These are phyloP conservation scores for Lethrus apterus DNA, from an alignment of 1,140 invertebrate genomes.

Conservation along the genomic window DNA sequence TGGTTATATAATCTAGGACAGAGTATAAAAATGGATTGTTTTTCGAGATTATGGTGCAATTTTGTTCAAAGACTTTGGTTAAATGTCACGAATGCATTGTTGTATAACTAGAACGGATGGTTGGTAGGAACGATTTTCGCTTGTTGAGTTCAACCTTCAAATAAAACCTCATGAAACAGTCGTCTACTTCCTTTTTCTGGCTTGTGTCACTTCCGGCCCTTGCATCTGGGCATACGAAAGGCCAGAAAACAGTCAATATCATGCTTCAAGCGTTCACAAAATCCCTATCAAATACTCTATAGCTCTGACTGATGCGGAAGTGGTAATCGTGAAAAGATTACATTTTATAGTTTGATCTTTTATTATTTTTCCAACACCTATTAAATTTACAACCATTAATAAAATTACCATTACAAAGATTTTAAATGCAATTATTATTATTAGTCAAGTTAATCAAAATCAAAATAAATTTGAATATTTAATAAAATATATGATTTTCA, in stretches of 20 bases:
- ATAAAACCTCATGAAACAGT: conserved; percentile 29
- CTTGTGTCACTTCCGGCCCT: conserved; percentile 25
- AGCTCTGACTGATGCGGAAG: too few species aligned
- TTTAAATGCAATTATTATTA: too few species aligned
- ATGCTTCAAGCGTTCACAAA: conserved; percentile 16
- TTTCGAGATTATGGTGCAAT: conserved; percentile 26
- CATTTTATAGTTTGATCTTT: conserved; percentile 8
- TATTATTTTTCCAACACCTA: neutral
- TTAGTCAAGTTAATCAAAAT: too few species aligned
- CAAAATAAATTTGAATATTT: too few species aligned
- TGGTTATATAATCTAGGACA: too few species aligned
- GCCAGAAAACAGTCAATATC: conserved; percentile 19
- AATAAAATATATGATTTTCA: too few species aligned
- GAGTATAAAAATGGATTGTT: too few species aligned
- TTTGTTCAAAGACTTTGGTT: conserved; percentile 24
- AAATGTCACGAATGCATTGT: conserved; percentile 21
- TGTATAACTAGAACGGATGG: conserved; percentile 29
- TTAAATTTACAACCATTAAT: too few species aligned
- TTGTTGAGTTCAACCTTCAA: conserved; percentile 26
- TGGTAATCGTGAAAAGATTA: conserved; percentile 12
- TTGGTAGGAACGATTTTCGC: conserved; percentile 22
- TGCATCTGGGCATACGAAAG: conserved; percentile 11
- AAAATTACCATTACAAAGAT: too few species aligned
- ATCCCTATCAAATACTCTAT: conserved; percentile 18
- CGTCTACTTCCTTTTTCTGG: conserved; percentile 25